Percentiles rank a stretch among this genome's conserved stretches.
Conservation (phyloP, 2,797 vertebrate genomes). For the Apogon hyalosoma region DNA sequence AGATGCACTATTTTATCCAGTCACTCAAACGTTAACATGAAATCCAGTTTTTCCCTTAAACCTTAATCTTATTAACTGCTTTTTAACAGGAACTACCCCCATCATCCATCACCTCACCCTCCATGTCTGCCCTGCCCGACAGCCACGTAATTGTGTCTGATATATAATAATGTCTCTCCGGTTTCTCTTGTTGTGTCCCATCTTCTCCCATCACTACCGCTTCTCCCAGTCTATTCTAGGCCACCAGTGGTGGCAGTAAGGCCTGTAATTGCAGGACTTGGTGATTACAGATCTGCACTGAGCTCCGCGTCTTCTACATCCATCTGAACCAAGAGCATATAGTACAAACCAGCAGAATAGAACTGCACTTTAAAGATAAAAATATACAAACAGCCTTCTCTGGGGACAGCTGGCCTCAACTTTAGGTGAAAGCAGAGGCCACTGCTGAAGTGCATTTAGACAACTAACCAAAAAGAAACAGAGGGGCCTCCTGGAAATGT, state of each 20-base stretch:
- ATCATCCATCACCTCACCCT: constrained; percentile 62
- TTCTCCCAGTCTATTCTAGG: constrained; percentile 80
- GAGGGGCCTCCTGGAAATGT: background rate
- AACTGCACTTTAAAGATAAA: constrained; percentile 52
- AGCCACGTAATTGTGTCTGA: constrained; percentile 74
- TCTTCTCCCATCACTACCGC: constrained; percentile 54
- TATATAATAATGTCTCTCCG: constrained; percentile 72
- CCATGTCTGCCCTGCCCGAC: constrained; percentile 40
- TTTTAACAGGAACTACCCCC: constrained; percentile 39
- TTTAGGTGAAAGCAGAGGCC: constrained; percentile 28
- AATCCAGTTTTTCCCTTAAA: constrained; percentile 36
- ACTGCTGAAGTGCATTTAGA: constrained; percentile 10
- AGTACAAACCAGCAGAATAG: constrained; percentile 26
- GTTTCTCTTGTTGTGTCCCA: constrained; percentile 70
- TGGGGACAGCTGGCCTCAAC: constrained; percentile 27
- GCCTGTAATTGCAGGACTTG: constrained; percentile 78
- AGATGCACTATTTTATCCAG: constrained; percentile 31
- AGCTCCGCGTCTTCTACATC: constrained; percentile 60
- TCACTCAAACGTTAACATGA: constrained; percentile 27
- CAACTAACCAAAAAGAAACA: background rate
- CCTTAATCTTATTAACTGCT: constrained; percentile 55
- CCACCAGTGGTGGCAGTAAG: constrained; percentile 66
- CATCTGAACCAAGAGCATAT: constrained; percentile 53
- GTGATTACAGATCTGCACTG: constrained; percentile 79
- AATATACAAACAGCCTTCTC: constrained; percentile 58